Conservation (phyloP, 2,888 invertebrate genomes). For the Ennomos fuscantarius region DNA sequence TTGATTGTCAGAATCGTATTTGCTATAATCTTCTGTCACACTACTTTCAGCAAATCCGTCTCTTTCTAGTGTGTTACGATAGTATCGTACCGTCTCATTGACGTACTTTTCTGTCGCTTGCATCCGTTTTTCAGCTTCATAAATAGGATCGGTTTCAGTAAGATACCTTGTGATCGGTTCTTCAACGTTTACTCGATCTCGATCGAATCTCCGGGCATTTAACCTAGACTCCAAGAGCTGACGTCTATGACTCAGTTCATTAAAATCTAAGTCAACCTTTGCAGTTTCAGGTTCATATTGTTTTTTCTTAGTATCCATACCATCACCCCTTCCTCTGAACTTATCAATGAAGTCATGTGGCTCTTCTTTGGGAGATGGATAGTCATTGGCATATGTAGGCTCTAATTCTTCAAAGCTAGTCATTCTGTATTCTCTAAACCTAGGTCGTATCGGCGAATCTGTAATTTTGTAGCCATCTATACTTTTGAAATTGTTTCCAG, state of each 20-base stretch:
- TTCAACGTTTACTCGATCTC: slow-evolving; percentile 65
- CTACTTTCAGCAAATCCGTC: slow-evolving; percentile 83
- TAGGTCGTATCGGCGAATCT: slow-evolving; percentile 87
- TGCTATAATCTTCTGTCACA: slow-evolving; percentile 78
- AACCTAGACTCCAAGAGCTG: slow-evolving; percentile 91
- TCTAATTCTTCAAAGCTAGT: slow-evolving; percentile 81
- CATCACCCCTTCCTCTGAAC: slow-evolving; percentile 87
- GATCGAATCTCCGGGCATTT: slow-evolving; percentile 84
- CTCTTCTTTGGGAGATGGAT: slow-evolving; percentile 60
- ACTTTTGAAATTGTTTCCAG: slow-evolving; percentile 68
- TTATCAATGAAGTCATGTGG: slow-evolving; percentile 67
- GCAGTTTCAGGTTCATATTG: slow-evolving; percentile 69
- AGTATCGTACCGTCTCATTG: slow-evolving; percentile 84
- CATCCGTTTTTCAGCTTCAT: slow-evolving; percentile 78
- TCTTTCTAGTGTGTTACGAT: slow-evolving; percentile 83
- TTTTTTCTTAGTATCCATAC: slow-evolving; percentile 87
- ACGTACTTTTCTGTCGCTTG: slow-evolving; percentile 84
- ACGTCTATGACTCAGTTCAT: slow-evolving; percentile 89
- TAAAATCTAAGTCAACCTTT: slow-evolving; percentile 75
- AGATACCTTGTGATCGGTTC: slow-evolving; percentile 75
- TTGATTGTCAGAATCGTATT: slow-evolving; percentile 77
- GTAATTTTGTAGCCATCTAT: slow-evolving; percentile 74
- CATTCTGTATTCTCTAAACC: slow-evolving; percentile 85
- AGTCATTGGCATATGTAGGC: slow-evolving; percentile 78
- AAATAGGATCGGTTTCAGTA: slow-evolving; percentile 76